Evolutionary conservation across 2,888 invertebrate genomes (phyloP).

Genomic region (Diloba caeruleocephala): DNA sequence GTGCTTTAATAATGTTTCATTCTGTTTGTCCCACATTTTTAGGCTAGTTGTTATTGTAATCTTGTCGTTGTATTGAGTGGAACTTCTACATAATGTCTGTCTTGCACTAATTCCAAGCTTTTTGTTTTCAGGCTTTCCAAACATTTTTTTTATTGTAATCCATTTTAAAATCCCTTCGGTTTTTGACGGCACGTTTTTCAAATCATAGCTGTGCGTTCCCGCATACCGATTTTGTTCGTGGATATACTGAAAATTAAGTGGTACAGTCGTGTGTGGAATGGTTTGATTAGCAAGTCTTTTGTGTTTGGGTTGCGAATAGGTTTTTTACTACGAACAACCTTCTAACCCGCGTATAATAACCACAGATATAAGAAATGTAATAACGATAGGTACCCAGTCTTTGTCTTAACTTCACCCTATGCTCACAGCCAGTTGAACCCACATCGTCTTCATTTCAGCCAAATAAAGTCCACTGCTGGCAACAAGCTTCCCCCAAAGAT

Average conservation of each 20-base stretch:
- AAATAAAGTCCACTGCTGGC: no score
- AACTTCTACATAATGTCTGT: constrained; percentile 20
- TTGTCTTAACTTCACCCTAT: no score
- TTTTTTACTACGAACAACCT: not conserved
- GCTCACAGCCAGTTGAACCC: no score
- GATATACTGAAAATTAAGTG: constrained; percentile 56
- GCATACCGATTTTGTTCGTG: constrained; percentile 67
- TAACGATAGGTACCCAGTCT: no score
- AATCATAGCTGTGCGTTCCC: constrained; percentile 64
- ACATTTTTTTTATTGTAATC: constrained; percentile 55
- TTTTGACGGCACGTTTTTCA: constrained; percentile 73
- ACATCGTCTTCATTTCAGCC: no score
- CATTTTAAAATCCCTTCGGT: constrained; percentile 54
- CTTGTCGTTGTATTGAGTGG: no score
- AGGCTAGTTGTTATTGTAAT: no score
- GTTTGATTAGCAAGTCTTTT: constrained; percentile 10
- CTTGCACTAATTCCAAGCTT: constrained; percentile 25
- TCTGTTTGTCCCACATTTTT: no score
- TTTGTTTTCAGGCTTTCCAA: constrained; percentile 44
- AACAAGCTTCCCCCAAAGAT: no score
- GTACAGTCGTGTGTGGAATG: constrained; percentile 32
- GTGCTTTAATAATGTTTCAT: no score
- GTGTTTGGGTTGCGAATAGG: not conserved
- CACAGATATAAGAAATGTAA: no score
- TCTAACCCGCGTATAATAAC: no score